Conservation (phyloP, 2,113 vertebrate species). For the Sinocyclocheilus rhinocerous region DNA sequence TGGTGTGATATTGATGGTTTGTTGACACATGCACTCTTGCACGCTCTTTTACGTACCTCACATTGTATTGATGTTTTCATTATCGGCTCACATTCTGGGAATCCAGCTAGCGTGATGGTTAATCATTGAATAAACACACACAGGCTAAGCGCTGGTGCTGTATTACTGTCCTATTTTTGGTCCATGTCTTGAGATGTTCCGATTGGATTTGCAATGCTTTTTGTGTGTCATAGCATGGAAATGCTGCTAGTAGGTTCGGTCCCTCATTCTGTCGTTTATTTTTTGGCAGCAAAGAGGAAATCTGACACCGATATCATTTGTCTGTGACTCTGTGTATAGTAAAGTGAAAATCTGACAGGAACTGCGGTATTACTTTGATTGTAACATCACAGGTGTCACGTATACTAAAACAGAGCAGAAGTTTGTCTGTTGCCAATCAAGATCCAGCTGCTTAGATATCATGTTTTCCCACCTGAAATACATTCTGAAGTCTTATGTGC, state of each 20-base stretch:
- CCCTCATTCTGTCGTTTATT: neutral
- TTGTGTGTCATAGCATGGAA: conserved; percentile 60
- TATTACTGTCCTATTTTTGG: conserved; percentile 60
- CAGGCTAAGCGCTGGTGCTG: neutral
- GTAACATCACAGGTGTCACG: conserved; percentile 1
- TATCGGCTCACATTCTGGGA: conserved; percentile 25
- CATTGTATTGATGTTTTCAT: conserved; percentile 29
- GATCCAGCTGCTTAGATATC: neutral
- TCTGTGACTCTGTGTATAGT: neutral
- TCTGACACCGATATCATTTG: neutral
- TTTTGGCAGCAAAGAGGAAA: conserved; percentile 9
- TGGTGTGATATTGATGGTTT: neutral
- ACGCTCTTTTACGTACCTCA: neutral
- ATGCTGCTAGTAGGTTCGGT: conserved; percentile 23
- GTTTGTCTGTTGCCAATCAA: neutral
- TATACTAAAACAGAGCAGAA: neutral
- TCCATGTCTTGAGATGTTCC: conserved; percentile 63
- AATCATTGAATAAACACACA: conserved; percentile 40
- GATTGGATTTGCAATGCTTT: conserved; percentile 48
- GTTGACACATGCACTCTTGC: neutral
- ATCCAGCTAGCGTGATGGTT: conserved; percentile 9
- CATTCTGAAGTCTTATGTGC: conserved; percentile 15
- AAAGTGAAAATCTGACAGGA: neutral
- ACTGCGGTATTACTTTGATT: conserved; percentile 1
- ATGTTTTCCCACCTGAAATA: neutral